A percentile compares a stretch with the other conserved stretches of the same genome.
Evolutionary conservation across 2,888 invertebrate species (phyloP).

Genomic region (Monopis laevigella): DNA sequence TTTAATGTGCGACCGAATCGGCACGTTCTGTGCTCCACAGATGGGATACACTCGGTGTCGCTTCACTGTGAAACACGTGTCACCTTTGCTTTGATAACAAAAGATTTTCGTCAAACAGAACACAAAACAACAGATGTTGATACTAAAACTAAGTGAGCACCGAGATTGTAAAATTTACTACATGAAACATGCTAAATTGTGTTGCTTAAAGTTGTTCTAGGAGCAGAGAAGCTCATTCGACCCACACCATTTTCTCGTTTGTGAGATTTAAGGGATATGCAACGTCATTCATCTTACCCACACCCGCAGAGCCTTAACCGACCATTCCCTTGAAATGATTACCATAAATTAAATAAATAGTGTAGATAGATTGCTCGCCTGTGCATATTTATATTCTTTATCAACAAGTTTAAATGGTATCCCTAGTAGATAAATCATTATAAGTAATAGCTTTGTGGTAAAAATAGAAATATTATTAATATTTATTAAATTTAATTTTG

Average conservation of each 20-base stretch:
- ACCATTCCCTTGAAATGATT: constrained; percentile 41
- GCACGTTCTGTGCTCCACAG: constrained; percentile 58
- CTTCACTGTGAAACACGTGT: constrained; percentile 55
- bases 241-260: constrained; percentile 4
- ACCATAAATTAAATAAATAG: constrained; percentile 55
- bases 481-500: too few species aligned
- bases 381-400: neutral
- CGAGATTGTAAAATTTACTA: too few species aligned
- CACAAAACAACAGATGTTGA: neutral
- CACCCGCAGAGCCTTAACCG: constrained; percentile 25
- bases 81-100: constrained; percentile 20
- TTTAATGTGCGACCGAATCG: constrained; percentile 55
- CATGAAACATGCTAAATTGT: too few species aligned
- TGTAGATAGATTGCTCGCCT: neutral
- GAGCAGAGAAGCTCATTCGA: constrained; percentile 1
- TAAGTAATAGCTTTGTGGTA: too few species aligned
- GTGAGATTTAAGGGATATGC: constrained; percentile 32
- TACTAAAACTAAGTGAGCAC: neutral
- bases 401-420: too few species aligned
- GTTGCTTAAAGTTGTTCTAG: neutral
- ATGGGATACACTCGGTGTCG: constrained; percentile 50
- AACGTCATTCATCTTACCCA: constrained; percentile 49
- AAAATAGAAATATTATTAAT: too few species aligned
- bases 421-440: too few species aligned
- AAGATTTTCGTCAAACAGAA: neutral